A percentile compares a stretch with the other conserved stretches of the same genome.
Conservation (phyloP, 2,888 invertebrate genomes). For the Archips xylosteana region DNA sequence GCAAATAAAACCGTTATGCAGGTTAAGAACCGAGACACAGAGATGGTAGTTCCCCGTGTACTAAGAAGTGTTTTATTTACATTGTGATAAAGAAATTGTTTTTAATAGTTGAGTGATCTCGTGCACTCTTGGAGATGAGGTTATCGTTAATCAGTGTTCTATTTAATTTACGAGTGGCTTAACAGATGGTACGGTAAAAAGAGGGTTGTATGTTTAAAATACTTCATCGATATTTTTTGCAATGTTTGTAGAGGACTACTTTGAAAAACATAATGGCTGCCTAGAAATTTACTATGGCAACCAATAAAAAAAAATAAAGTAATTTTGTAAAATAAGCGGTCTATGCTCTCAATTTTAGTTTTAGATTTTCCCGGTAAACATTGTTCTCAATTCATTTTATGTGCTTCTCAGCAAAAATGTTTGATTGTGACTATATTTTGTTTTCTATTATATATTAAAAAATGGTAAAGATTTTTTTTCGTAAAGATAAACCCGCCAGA, state of each 20-base stretch:
- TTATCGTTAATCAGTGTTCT: slow-evolving; percentile 18
- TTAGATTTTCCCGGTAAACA: too few species aligned
- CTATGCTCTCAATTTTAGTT: too few species aligned
- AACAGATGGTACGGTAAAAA: background rate
- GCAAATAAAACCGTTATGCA: slow-evolving; percentile 19
- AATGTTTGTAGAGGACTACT: background rate
- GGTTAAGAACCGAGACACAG: slow-evolving; percentile 29
- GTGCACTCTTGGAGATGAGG: background rate
- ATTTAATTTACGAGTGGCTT: slow-evolving; percentile 7
- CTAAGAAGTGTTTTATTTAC: slow-evolving; percentile 25
- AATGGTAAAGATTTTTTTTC: background rate
- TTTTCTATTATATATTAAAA: too few species aligned
- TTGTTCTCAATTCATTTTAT: too few species aligned
- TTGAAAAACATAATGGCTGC: background rate
- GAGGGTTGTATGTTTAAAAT: background rate
- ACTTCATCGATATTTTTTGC: background rate
- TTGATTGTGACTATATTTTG: too few species aligned
- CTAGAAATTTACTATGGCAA: too few species aligned
- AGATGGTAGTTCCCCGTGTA: slow-evolving; percentile 29
- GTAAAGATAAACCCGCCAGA: background rate
- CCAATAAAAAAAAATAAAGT: too few species aligned
- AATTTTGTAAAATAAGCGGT: too few species aligned
- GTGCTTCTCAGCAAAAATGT: too few species aligned
- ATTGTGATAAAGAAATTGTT: slow-evolving; percentile 16
- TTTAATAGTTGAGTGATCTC: slow-evolving; percentile 1